Percentiles rank a stretch among this genome's conserved stretches.
Conservation (phyloP, 2,888 invertebrate genomes). For the Callyntrura guangdongensis region DNA sequence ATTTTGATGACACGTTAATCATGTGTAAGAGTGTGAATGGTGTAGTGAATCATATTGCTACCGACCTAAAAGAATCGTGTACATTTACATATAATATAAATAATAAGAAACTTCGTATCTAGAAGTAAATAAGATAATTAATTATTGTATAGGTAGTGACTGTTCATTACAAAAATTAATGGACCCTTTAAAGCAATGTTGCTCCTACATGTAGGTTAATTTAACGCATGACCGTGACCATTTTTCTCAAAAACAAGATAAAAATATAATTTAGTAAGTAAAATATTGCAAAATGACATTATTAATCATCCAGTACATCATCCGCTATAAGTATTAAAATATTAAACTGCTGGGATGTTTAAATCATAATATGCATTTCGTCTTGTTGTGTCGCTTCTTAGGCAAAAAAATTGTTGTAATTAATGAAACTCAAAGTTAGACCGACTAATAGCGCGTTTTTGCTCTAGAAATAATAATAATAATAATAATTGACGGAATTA, state of each 20-base stretch:
- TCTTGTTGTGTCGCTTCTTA: background rate
- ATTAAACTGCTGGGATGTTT: constrained; percentile 14
- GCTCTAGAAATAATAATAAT: too few relatives aligned
- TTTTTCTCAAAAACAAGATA: background rate
- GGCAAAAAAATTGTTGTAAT: constrained; percentile 25
- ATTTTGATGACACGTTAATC: constrained; percentile 43
- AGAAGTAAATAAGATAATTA: background rate
- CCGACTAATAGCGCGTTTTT: background rate
- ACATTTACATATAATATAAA: too few relatives aligned
- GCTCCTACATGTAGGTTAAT: background rate
- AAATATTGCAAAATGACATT: constrained; percentile 29
- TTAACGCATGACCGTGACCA: background rate
- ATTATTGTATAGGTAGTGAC: background rate
- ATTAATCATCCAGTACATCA: constrained; percentile 73
- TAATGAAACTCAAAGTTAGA: constrained; percentile 8
- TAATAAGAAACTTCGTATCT: background rate
- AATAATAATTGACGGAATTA: background rate
- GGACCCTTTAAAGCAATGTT: background rate
- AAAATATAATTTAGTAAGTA: background rate
- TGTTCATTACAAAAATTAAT: background rate
- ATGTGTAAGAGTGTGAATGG: constrained; percentile 42
- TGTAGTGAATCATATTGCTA: background rate
- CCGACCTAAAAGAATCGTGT: too few relatives aligned
- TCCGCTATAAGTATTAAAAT: constrained; percentile 77
- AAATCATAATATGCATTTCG: constrained; percentile 1